These are phyloP conservation scores for Hephaestus fuliginosus DNA, from an alignment of 2,797 vertebrate genomes.

Conservation along the genomic window DNA sequence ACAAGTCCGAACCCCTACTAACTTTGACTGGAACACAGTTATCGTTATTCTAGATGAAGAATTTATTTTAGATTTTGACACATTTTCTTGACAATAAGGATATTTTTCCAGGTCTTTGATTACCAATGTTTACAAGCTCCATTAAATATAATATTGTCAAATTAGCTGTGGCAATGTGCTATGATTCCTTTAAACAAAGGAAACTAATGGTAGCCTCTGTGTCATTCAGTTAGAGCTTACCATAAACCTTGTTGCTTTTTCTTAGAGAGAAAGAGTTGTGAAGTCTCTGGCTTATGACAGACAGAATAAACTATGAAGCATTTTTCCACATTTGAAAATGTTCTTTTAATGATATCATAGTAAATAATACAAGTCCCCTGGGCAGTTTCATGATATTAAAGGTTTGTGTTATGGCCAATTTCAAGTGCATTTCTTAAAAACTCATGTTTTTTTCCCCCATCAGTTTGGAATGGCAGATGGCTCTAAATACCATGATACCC, in stretches of 20 bases:
- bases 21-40: background rate
- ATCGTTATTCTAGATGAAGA: constrained; percentile 31
- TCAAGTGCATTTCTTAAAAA: background rate
- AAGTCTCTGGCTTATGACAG: background rate
- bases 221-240: constrained; percentile 4
- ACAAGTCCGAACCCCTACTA: background rate
- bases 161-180: constrained; percentile 25
- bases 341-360: constrained; percentile 16
- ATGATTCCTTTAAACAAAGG: background rate
- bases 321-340: background rate
- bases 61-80: background rate
- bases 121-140: background rate
- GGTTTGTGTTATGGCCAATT: background rate
- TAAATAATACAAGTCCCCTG: background rate
- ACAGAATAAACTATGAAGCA: background rate
- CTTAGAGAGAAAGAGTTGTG: background rate
- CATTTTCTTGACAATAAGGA: background rate
- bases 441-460: background rate
- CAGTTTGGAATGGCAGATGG: constrained; percentile 12
- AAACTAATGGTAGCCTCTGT: constrained; percentile 1
- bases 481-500: background rate
- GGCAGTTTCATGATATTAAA: background rate
- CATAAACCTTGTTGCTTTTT: background rate
- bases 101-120: background rate
- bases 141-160: background rate